A percentile compares a stretch with the other conserved stretches of the same genome.
phyloP scores from a whole-genome alignment of 2,888 invertebrate species.

The Isoperla grammatica region DNA sequence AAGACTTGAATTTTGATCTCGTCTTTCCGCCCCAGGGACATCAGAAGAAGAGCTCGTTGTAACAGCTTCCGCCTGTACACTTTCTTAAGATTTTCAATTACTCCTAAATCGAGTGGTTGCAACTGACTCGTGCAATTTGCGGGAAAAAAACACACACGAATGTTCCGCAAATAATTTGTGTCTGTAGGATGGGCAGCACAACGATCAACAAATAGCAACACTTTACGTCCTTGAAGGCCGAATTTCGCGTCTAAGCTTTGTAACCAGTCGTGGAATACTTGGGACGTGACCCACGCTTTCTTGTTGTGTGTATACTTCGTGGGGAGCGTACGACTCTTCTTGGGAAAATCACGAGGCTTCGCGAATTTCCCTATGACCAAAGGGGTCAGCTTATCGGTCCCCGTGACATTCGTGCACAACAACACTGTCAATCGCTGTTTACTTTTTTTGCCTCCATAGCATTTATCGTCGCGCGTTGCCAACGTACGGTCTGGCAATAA shows the following conservation, averaged over 20 bases:
- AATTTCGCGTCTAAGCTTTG: constrained; percentile 9
- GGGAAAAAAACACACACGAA: neutral
- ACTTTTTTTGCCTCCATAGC: constrained; percentile 34
- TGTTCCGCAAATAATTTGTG: neutral
- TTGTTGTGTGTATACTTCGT: constrained; percentile 14
- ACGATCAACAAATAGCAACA: constrained; percentile 12
- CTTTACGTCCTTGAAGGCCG: constrained; percentile 8
- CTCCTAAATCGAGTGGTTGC: neutral
- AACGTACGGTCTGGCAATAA: constrained; percentile 31
- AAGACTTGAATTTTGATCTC: too few species aligned
- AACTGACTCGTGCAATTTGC: neutral
- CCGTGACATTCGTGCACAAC: constrained; percentile 29
- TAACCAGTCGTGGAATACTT: constrained; percentile 18
- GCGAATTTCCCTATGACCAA: constrained; percentile 19
- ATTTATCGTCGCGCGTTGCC: constrained; percentile 33
- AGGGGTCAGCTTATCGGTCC: constrained; percentile 13
- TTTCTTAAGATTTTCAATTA: too few species aligned
- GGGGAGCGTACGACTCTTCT: constrained; percentile 11
- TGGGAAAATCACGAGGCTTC: constrained; percentile 3
- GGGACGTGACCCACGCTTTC: constrained; percentile 15
- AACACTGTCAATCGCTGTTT: constrained; percentile 36
- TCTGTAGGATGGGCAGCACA: neutral
- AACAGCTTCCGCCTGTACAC: too few species aligned
- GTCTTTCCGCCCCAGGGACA: too few species aligned
- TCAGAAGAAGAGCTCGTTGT: too few species aligned